Conservation (phyloP, 1,140 invertebrate genomes). For the Scaptomyza graminum region DNA sequence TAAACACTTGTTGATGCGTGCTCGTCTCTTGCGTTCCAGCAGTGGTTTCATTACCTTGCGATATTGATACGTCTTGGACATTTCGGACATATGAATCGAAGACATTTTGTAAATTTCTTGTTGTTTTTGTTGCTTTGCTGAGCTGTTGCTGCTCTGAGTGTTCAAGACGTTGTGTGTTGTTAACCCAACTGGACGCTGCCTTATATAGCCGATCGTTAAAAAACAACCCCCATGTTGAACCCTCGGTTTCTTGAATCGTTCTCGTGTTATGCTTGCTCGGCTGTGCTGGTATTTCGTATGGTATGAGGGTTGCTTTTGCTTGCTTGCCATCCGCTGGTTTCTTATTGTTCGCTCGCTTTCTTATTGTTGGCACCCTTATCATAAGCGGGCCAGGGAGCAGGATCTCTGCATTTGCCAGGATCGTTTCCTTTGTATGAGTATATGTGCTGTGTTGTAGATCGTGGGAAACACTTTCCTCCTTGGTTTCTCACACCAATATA, state of each 20-base stretch:
- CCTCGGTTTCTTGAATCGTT: slow-evolving; percentile 12
- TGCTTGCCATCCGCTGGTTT: slow-evolving; percentile 70
- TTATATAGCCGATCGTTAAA: slow-evolving; percentile 55
- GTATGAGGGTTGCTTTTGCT: slow-evolving; percentile 66
- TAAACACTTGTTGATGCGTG: slow-evolving; percentile 96
- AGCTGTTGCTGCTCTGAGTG: slow-evolving; percentile 67
- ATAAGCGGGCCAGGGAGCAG: slow-evolving; percentile 57
- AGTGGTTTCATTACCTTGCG: slow-evolving; percentile 98
- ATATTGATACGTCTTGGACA: slow-evolving; percentile 94
- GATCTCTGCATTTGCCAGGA: slow-evolving; percentile 58
- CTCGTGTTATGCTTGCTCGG: slow-evolving; percentile 4
- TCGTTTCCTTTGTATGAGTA: slow-evolving; percentile 39
- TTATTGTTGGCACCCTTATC: slow-evolving; percentile 78
- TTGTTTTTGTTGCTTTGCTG: slow-evolving; percentile 34
- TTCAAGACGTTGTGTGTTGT: slow-evolving; percentile 68
- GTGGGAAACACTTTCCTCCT: slow-evolving; percentile 83
- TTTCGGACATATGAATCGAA: slow-evolving; percentile 78
- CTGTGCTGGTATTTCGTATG: slow-evolving; percentile 62
- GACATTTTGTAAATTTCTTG: slow-evolving; percentile 52
- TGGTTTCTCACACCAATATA: slow-evolving; percentile 80
- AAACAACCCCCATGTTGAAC: slow-evolving; percentile 64
- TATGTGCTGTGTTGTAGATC: slow-evolving; percentile 48
- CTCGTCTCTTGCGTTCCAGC: slow-evolving; percentile 96
- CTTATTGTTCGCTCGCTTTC: slow-evolving; percentile 75
- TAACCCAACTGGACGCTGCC: slow-evolving; percentile 9